phyloP scores from a whole-genome alignment of 2,888 invertebrate genomes.

The Venusia cambrica region DNA sequence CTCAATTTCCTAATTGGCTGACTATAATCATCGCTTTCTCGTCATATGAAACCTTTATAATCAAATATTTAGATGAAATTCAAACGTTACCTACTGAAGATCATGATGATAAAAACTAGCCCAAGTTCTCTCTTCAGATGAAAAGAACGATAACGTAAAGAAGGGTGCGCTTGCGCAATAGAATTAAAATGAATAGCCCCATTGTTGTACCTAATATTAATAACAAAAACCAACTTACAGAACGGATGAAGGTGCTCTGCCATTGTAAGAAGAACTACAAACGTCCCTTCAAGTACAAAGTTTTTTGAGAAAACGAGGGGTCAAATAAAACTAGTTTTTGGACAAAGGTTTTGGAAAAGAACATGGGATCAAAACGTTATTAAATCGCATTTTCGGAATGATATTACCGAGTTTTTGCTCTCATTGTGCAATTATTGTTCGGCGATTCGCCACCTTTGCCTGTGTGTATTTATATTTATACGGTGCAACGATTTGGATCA shows the following conservation, averaged over 20 bases:
- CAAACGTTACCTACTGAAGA: no score
- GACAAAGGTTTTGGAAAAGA: constrained; percentile 65
- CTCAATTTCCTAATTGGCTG: no score
- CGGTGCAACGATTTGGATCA: constrained; percentile 13
- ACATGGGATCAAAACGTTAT: constrained; percentile 69
- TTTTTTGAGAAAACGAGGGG: constrained; percentile 24
- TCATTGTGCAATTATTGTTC: constrained; percentile 41
- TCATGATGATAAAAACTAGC: constrained; percentile 10
- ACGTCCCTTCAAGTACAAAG: constrained; percentile 13
- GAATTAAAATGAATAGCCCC: constrained; percentile 33
- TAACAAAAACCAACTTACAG: constrained; percentile 61
- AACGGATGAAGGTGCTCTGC: constrained; percentile 51
- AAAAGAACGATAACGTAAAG: constrained; percentile 11
- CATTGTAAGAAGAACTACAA: constrained; percentile 43
- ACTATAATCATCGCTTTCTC: no score
- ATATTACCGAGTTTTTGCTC: constrained; percentile 33
- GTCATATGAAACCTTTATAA: no score
- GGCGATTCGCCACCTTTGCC: constrained; percentile 46
- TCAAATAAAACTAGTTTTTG: constrained; percentile 44
- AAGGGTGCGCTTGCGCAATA: constrained; percentile 19
- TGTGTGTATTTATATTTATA: constrained; percentile 21
- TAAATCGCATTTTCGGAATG: constrained; percentile 66
- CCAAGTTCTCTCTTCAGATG: constrained; percentile 11
- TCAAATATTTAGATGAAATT: no score
- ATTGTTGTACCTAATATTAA: constrained; percentile 43